These are phyloP conservation scores for Epinephelus malabaricus DNA, from an alignment of 2,797 vertebrate genomes.

Conservation along the genomic window DNA sequence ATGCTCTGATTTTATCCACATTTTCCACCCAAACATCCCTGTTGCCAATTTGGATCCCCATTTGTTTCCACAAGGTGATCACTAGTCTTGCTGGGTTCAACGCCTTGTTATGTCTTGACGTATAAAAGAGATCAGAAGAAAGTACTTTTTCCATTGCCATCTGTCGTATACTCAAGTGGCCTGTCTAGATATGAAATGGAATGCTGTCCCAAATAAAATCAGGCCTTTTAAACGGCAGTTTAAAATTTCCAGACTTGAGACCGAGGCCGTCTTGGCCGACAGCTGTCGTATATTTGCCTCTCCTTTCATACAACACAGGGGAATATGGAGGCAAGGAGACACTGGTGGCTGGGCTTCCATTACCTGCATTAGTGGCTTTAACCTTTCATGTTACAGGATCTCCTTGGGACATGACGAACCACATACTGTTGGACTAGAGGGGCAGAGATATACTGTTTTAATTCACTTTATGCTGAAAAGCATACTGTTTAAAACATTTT, in stretches of 20 bases:
- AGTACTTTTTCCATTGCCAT: constrained; percentile 45
- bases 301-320: constrained; percentile 29
- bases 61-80: neutral
- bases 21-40: neutral
- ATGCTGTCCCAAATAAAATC: constrained; percentile 53
- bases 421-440: neutral
- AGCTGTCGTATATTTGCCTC: constrained; percentile 49
- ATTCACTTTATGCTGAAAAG: neutral
- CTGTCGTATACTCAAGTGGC: constrained; percentile 33
- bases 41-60: neutral
- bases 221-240: constrained; percentile 53
- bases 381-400: constrained; percentile 50
- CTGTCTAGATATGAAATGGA: constrained; percentile 39
- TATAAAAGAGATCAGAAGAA: constrained; percentile 40
- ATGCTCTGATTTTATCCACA: neutral
- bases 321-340: constrained; percentile 39
- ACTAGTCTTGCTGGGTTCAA: neutral
- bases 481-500: neutral
- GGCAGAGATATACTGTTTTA: neutral
- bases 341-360: constrained; percentile 33
- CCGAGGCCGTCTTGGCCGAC: constrained; percentile 7
- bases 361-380: constrained; percentile 53
- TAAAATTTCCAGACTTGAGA: constrained; percentile 47
- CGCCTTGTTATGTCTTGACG: constrained; percentile 1
- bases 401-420: constrained; percentile 30